Base-by-base conservation (phyloP, 2,113 vertebrate genomes). In the Shinisaurus crocodilurus region DNA sequence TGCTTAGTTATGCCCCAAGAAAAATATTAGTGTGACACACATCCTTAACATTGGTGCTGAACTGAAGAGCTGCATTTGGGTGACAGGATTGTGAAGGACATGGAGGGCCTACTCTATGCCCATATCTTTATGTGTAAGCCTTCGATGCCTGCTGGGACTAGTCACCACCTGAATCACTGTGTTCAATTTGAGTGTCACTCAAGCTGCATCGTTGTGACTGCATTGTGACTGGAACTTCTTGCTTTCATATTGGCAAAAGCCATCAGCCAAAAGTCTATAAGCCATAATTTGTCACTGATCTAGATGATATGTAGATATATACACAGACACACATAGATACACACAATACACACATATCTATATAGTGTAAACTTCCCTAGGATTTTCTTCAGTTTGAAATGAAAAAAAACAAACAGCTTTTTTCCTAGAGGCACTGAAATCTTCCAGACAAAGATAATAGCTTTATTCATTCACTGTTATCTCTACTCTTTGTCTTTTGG, bases 401-500 rank as follows among this genome's bases (percentile, higher is more conserved):
- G 0, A 82, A 79, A 54, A n/a, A n/a, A n/a, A n/a, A n/a, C n/a
- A 65, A 82, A 82, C 6, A 1, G 16, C 27, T 77, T 85, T 69
- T 37, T 12, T n/a, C n/a, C 60, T 85, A 8, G 72, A 50, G 0
- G 48, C 48, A 1, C 0, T 34, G 88, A 70, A 90, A 91, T 82
- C 88, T 70, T 50, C 8, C 82, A 82, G 85, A 40, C 85, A 82
- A 80, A 86, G 43, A 86, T 85, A 89, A 1, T 93, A 90, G 57
- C 92, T 92, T 0, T 45, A 37, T 81, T 70, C 81, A 81, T 75
- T 2, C 27, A 91, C 92, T 86, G 87, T 54, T 75, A 7, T 82
- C 93, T 92, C 88, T 1, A 92, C 85, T 89, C 92, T 82, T 74
- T 86, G 0, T 76, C 76, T 94, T 92, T 90, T 90, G 40, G 94